Evolutionary conservation across 2,888 invertebrate genomes (phyloP).

Genomic region (Carterocephalus palaemon): DNA sequence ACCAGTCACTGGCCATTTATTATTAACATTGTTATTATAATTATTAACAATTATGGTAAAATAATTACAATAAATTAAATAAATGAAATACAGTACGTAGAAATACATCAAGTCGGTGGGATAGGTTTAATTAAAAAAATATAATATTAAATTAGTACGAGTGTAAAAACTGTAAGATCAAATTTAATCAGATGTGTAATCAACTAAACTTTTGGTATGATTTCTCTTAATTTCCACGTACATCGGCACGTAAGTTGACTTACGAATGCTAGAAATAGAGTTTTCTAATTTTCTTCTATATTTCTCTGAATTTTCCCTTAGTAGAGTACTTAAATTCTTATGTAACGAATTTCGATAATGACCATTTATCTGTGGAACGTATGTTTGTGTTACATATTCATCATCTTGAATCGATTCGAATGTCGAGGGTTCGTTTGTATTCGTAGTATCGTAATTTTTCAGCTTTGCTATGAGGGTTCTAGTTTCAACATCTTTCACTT

Average conservation of each 20-base stretch:
- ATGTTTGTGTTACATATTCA: conserved; percentile 39
- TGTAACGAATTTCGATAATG: conserved; percentile 60
- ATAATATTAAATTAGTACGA: conserved; percentile 24
- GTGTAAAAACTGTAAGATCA: background rate
- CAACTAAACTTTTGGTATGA: conserved; percentile 35
- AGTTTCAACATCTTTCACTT: conserved; percentile 32
- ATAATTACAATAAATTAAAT: no score
- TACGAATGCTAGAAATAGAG: conserved; percentile 45
- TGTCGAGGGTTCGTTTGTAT: conserved; percentile 32
- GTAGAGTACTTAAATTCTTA: conserved; percentile 44
- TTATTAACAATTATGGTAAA: no score
- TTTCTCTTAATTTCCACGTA: conserved; percentile 67
- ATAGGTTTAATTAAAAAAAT: no score
- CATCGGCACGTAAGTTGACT: conserved; percentile 49
- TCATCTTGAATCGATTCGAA: conserved; percentile 16
- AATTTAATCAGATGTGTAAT: conserved; percentile 16
- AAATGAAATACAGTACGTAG: no score
- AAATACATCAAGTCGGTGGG: no score
- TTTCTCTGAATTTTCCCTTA: conserved; percentile 45
- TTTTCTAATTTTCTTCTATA: conserved; percentile 57
- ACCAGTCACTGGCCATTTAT: no score
- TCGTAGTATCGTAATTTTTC: conserved; percentile 45
- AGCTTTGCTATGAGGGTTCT: conserved; percentile 48
- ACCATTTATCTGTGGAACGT: conserved; percentile 66
- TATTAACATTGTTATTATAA: no score